phyloP scores from a whole-genome alignment of 1,140 invertebrate genomes.

The Anthonomus grandis region DNA sequence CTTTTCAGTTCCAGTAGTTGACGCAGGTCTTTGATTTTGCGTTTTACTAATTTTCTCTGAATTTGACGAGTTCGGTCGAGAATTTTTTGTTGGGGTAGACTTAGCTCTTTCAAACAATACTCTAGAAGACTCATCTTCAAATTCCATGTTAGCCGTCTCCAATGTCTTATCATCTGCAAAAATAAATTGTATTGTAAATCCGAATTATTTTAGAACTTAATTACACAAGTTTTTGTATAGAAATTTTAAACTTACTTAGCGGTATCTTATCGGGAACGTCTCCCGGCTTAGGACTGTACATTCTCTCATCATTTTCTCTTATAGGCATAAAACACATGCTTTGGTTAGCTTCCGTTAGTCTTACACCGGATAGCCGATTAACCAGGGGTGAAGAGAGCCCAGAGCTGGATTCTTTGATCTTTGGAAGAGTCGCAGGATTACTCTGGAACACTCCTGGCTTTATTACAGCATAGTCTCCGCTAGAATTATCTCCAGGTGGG shows the following conservation, averaged over 20 bases:
- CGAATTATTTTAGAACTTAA: neutral
- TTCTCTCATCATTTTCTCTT: slow-evolving; percentile 31
- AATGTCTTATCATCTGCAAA: slow-evolving; percentile 16
- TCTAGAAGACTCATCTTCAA: slow-evolving; percentile 6
- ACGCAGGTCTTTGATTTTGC: slow-evolving; percentile 12
- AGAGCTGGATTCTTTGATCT: neutral
- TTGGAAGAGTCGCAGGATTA: slow-evolving; percentile 2
- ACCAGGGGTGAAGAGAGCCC: slow-evolving; percentile 18
- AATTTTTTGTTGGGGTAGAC: slow-evolving; percentile 41
- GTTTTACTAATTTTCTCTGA: slow-evolving; percentile 34
- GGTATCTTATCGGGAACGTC: slow-evolving; percentile 18
- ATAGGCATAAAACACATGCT: slow-evolving; percentile 34
- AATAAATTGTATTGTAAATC: neutral
- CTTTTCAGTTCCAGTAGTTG: slow-evolving; percentile 6
- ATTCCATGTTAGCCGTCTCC: slow-evolving; percentile 17
- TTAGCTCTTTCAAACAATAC: too few species aligned
- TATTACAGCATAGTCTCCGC: slow-evolving; percentile 47
- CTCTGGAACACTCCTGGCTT: slow-evolving; percentile 27
- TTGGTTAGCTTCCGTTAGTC: slow-evolving; percentile 20
- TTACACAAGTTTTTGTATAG: neutral
- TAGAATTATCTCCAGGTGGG: neutral
- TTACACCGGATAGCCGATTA: slow-evolving; percentile 20
- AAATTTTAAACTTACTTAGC: slow-evolving; percentile 10
- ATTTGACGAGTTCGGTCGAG: slow-evolving; percentile 44
- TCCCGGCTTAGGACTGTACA: slow-evolving; percentile 19